phyloP scores from a whole-genome alignment of 2,797 vertebrate genomes.

The Antennarius maculatus region DNA sequence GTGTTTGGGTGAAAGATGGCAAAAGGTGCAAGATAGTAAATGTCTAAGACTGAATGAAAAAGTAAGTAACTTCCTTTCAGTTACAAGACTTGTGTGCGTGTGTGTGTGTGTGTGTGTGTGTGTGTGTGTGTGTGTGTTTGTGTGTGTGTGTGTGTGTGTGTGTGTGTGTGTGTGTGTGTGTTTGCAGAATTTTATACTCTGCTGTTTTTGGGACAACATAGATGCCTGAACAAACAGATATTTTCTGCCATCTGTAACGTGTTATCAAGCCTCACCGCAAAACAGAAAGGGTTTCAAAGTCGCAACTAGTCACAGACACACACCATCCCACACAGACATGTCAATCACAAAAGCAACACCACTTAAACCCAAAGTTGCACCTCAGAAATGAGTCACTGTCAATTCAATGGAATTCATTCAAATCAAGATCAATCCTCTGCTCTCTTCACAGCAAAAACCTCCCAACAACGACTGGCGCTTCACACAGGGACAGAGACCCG shows the following conservation, averaged over 20 bases:
- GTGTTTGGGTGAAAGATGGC: slow-evolving; percentile 7
- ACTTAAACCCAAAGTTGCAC: neutral
- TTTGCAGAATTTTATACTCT: slow-evolving; percentile 41
- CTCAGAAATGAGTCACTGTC: slow-evolving; percentile 2
- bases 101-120: slow-evolving; percentile 6
- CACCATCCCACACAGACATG: slow-evolving; percentile 26
- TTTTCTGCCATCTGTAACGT: slow-evolving; percentile 34
- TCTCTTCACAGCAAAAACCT: slow-evolving; percentile 93
- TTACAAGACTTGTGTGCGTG: neutral
- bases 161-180: slow-evolving; percentile 8
- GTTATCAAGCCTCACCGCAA: slow-evolving; percentile 40
- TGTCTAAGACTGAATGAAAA: too few relatives aligned
- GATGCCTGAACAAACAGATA: slow-evolving; percentile 37
- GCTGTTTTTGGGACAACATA: slow-evolving; percentile 48
- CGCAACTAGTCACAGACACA: slow-evolving; percentile 15
- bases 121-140: slow-evolving; percentile 15
- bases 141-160: slow-evolving; percentile 6
- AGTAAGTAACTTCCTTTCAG: too few relatives aligned
- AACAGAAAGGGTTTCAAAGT: slow-evolving; percentile 14
- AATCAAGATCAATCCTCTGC: slow-evolving; percentile 61
- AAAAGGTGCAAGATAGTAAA: too few relatives aligned
- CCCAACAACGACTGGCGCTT: slow-evolving; percentile 98
- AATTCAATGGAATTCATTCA: slow-evolving; percentile 13
- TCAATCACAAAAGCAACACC: slow-evolving; percentile 18
- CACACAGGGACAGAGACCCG: slow-evolving; percentile 95